phyloP scores from a whole-genome alignment of 2,797 vertebrate species.

The Apodemus agrarius region DNA sequence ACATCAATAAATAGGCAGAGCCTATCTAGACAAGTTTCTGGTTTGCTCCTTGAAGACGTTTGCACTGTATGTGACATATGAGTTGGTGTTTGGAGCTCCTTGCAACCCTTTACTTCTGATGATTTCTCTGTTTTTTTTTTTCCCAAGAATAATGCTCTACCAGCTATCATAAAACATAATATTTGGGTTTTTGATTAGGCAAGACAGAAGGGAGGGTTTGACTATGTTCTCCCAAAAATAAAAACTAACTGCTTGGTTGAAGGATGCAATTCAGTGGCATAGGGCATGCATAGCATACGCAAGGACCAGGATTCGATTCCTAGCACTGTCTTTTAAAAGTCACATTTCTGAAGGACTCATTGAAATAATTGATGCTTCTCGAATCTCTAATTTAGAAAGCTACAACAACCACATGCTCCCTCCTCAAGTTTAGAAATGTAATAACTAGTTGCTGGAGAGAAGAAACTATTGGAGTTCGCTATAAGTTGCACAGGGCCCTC shows the following conservation, averaged over 20 bases:
- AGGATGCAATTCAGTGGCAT: background rate
- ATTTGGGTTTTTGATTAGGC: background rate
- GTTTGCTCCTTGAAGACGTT: background rate
- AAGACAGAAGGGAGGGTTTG: background rate
- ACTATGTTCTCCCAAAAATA: background rate
- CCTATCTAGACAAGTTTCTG: background rate
- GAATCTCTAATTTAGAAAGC: background rate
- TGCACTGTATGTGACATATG: background rate
- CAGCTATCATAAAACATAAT: background rate
- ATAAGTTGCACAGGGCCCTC: background rate
- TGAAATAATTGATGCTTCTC: background rate
- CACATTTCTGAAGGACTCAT: background rate
- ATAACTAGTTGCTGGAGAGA: background rate
- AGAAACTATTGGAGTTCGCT: background rate
- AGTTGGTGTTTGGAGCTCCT: background rate
- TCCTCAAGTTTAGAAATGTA: background rate
- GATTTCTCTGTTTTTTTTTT: slow-evolving; percentile 27
- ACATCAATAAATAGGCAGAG: background rate
- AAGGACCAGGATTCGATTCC: background rate
- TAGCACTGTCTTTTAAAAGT: background rate
- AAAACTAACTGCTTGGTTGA: background rate
- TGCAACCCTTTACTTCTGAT: background rate
- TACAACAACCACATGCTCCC: background rate
- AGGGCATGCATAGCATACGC: background rate
- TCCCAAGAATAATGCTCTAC: background rate